Conservation (phyloP, 1,140 invertebrate genomes). For the Sinonovacula constricta region DNA sequence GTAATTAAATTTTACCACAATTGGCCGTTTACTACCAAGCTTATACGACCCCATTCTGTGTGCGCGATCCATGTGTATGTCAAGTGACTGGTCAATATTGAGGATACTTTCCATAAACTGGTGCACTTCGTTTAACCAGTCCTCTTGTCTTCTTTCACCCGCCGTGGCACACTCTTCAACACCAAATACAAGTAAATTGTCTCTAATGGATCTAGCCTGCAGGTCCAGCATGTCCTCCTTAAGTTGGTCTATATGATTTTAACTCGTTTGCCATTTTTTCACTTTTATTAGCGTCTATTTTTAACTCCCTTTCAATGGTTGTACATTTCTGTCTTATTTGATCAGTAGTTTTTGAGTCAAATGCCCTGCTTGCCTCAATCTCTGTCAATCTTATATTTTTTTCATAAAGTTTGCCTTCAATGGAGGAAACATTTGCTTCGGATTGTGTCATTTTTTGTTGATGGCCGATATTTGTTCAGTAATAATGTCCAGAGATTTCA, state of each 20-base stretch:
- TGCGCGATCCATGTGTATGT: conserved; percentile 4
- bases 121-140: neutral
- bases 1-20: conserved; percentile 15
- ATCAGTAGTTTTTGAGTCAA: neutral
- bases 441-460: neutral
- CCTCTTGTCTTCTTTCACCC: neutral
- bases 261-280: neutral
- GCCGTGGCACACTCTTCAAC: neutral
- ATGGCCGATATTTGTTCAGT: neutral
- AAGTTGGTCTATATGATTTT: neutral
- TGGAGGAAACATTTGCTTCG: neutral
- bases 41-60: conserved; percentile 16
- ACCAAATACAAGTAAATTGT: conserved; percentile 17
- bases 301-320: neutral
- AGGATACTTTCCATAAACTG: neutral
- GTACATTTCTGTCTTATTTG: neutral
- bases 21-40: conserved; percentile 2
- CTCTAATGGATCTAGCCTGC: neutral
- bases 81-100: neutral
- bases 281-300: neutral
- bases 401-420: neutral
- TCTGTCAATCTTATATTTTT: neutral
- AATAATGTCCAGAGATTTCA: neutral
- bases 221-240: neutral
- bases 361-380: neutral